A percentile compares a stretch with the other conserved stretches of the same genome.
These are phyloP conservation scores for Malurus alboscapulatus DNA, from an alignment of 2,113 vertebrate genomes.

Conservation along the genomic window DNA sequence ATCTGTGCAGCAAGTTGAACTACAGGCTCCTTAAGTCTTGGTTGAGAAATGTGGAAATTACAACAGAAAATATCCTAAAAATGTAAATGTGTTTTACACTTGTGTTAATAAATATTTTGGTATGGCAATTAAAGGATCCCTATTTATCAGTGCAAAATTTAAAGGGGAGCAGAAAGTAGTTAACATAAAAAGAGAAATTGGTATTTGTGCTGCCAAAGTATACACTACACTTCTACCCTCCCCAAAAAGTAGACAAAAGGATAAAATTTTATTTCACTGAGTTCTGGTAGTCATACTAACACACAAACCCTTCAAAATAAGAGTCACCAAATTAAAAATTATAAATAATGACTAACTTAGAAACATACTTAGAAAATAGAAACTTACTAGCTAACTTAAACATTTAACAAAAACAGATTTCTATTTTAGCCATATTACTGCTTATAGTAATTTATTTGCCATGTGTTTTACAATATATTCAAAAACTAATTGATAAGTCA, in stretches of 20 bases:
- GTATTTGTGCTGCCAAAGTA: neutral
- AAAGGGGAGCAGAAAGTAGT: neutral
- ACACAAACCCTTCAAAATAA: too few relatives aligned
- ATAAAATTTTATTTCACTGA: neutral
- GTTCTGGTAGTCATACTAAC: neutral
- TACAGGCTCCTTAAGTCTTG: neutral
- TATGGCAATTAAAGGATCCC: neutral
- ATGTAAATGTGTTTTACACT: neutral
- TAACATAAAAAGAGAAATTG: neutral
- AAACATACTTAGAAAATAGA: too few relatives aligned
- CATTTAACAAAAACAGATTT: too few relatives aligned
- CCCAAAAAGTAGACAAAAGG: neutral
- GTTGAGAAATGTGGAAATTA: neutral
- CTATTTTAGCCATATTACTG: too few relatives aligned
- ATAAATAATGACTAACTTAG: too few relatives aligned
- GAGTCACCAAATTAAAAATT: too few relatives aligned
- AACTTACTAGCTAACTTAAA: too few relatives aligned
- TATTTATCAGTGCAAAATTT: neutral
- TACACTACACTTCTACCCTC: neutral
- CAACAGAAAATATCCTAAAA: neutral
- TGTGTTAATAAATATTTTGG: neutral
- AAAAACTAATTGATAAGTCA: too few relatives aligned
- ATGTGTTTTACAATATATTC: too few relatives aligned
- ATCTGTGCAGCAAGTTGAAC: rapidly evolving
- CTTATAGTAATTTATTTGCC: too few relatives aligned